Percentiles rank a stretch among this genome's conserved stretches.
Evolutionary conservation across 1,140 invertebrate genomes (phyloP).

Genomic region (Lucilia cuprina): DNA sequence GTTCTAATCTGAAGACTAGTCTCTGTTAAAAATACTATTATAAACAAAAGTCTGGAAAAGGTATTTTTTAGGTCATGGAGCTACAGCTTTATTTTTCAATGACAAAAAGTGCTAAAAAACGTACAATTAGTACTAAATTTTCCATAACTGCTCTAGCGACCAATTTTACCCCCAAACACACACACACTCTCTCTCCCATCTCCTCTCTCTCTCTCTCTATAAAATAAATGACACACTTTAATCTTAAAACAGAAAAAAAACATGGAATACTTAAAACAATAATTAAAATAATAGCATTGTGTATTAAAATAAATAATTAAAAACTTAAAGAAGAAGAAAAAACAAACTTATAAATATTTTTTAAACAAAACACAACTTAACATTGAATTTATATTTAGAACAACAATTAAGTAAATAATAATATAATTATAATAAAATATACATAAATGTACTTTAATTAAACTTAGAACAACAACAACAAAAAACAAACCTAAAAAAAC

Average conservation of each 20-base stretch:
- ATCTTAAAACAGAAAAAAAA: not conserved
- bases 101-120: too few relatives aligned
- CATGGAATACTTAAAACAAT: not conserved
- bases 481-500: not conserved
- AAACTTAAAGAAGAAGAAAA: too few relatives aligned
- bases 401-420: not conserved
- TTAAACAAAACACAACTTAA: slow-evolving; percentile 7
- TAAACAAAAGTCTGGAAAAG: too few relatives aligned
- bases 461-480: not conserved
- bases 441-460: slow-evolving; percentile 5
- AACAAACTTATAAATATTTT: not conserved
- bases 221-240: not conserved
- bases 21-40: too few relatives aligned
- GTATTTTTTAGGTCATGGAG: too few relatives aligned
- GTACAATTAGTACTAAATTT: too few relatives aligned
- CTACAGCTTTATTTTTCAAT: too few relatives aligned
- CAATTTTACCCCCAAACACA: not conserved
- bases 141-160: too few relatives aligned
- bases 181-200: not conserved
- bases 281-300: not conserved
- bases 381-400: slow-evolving; percentile 11
- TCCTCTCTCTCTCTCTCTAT: not conserved
- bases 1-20: too few relatives aligned
- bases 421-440: not conserved
- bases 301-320: not conserved